Evolutionary conservation across 1,140 invertebrate genomes (phyloP).

Genomic region (Drosophila kanapiae): DNA sequence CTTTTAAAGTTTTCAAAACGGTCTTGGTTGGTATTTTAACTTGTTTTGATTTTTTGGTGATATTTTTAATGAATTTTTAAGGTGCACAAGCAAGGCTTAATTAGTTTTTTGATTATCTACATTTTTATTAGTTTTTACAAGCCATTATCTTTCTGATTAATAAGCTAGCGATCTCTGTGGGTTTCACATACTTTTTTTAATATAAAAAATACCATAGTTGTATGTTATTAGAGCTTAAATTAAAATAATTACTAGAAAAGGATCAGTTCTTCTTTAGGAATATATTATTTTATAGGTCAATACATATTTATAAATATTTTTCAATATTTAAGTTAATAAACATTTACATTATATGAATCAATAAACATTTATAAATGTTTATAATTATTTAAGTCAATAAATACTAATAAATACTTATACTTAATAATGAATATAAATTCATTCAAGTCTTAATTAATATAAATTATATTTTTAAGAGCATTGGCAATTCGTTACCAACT

Average conservation of each 20-base stretch:
- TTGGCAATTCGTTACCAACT: slow-evolving; percentile 3
- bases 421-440: no score
- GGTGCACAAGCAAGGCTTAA: accelerated
- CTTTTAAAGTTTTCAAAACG: background rate
- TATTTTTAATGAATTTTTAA: background rate
- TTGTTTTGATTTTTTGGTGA: background rate
- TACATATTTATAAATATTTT: no score
- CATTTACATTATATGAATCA: no score
- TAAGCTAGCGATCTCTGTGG: background rate
- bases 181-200: background rate
- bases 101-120: background rate
- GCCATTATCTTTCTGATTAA: background rate
- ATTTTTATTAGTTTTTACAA: background rate
- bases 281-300: no score
- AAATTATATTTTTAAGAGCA: slow-evolving; percentile 30
- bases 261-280: no score
- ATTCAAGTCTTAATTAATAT: background rate
- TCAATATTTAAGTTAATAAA: background rate
- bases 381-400: background rate
- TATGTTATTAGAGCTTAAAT: no score
- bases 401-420: background rate
- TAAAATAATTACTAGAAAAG: no score
- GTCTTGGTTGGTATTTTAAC: background rate
- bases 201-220: accelerated
- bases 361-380: no score